phyloP scores from a whole-genome alignment of 2,888 invertebrate genomes.

The Hypomecis punctinalis region DNA sequence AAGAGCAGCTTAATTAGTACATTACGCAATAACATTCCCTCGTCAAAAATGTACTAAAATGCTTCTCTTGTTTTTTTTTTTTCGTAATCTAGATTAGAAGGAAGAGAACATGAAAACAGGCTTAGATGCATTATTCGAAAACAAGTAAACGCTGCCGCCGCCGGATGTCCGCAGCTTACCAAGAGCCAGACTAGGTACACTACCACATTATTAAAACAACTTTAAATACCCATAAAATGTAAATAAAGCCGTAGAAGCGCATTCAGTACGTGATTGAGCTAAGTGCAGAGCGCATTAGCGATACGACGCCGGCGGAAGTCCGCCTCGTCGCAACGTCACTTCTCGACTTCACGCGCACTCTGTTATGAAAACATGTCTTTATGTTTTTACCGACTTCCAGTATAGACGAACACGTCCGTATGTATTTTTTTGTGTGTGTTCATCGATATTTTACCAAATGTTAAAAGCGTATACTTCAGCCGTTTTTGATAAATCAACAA shows the following conservation, averaged over 20 bases:
- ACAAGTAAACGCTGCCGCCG: conserved; percentile 5
- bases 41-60: too few species aligned
- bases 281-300: conserved; percentile 79
- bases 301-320: conserved; percentile 78
- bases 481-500: too few species aligned
- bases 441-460: too few species aligned
- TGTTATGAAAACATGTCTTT: conserved; percentile 54
- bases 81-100: too few species aligned
- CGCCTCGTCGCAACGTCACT: conserved; percentile 65
- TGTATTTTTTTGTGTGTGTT: too few species aligned
- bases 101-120: too few species aligned
- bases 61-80: too few species aligned
- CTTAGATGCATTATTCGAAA: too few species aligned
- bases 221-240: conserved; percentile 33
- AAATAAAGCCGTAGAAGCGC: conserved; percentile 43
- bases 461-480: too few species aligned
- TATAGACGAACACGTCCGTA: neutral
- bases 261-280: conserved; percentile 64
- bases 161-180: conserved; percentile 21
- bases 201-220: neutral
- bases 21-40: too few species aligned
- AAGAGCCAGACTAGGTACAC: conserved; percentile 9
- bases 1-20: too few species aligned
- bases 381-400: neutral
- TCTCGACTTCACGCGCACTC: conserved; percentile 56